Conservation (phyloP, 1,140 invertebrate genomes). For the Littorina saxatilis region DNA sequence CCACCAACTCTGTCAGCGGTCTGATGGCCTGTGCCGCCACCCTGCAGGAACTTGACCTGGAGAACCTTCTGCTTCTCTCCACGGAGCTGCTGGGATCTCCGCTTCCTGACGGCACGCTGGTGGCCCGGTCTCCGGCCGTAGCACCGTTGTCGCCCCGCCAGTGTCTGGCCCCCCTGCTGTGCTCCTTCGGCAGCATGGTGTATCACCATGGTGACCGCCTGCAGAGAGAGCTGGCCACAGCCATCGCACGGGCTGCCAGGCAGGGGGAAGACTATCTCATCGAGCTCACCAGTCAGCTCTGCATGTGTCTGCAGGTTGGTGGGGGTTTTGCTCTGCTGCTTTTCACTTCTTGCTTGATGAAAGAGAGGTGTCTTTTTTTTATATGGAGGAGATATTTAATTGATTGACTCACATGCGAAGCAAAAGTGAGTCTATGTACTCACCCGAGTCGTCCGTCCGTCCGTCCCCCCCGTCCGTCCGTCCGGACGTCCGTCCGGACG, state of each 20-base stretch:
- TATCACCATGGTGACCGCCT: conserved; percentile 68
- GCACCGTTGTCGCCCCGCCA: conserved; percentile 43
- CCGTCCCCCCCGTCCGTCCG: too few species aligned
- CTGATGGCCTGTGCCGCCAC: conserved; percentile 72
- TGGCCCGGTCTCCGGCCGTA: conserved; percentile 31
- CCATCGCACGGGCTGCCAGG: conserved; percentile 71
- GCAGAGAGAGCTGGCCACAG: conserved; percentile 68
- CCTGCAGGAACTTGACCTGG: conserved; percentile 71
- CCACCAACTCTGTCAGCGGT: conserved; percentile 51
- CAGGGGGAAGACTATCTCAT: conserved; percentile 75
- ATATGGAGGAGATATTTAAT: neutral
- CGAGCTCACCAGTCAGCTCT: conserved; percentile 74
- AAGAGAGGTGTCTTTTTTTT: neutral
- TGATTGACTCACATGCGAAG: too few species aligned
- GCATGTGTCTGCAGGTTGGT: conserved; percentile 72
- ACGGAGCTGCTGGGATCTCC: conserved; percentile 70
- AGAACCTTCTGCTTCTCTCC: conserved; percentile 75
- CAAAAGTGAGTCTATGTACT: too few species aligned
- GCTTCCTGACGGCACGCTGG: conserved; percentile 51
- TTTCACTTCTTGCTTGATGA: neutral
- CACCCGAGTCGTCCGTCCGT: too few species aligned
- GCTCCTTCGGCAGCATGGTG: conserved; percentile 66
- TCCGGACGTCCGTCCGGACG: neutral
- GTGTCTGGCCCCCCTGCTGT: conserved; percentile 60
- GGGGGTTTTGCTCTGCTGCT: neutral